These are phyloP conservation scores for Latrodectus elegans DNA, from an alignment of 2,888 invertebrate genomes.

Conservation along the genomic window DNA sequence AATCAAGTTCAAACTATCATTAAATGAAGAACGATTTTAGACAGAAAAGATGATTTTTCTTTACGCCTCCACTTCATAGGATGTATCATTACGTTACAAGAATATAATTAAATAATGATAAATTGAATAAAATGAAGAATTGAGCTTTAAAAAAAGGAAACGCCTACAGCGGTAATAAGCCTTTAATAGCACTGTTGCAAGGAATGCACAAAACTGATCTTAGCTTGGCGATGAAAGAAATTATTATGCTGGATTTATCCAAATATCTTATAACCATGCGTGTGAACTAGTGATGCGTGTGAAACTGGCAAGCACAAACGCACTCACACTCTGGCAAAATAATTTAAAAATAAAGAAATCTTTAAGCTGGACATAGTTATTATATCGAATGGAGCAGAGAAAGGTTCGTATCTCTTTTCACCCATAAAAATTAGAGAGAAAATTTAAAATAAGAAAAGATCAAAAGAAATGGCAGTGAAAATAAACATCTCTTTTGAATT, in stretches of 20 bases:
- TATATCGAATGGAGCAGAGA: slow-evolving; percentile 9
- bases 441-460: no score
- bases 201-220: slow-evolving; percentile 9
- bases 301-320: slow-evolving; percentile 30
- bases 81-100: slow-evolving; percentile 44
- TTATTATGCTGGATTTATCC: slow-evolving; percentile 39
- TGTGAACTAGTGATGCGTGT: slow-evolving; percentile 24
- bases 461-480: no score
- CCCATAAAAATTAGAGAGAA: no score
- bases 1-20: slow-evolving; percentile 4
- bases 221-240: slow-evolving; percentile 24
- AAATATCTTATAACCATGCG: slow-evolving; percentile 7
- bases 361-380: slow-evolving; percentile 24
- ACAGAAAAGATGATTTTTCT: slow-evolving; percentile 23
- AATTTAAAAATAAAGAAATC: slow-evolving; percentile 16
- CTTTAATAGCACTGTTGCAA: slow-evolving; percentile 45
- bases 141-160: slow-evolving; percentile 38
- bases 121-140: slow-evolving; percentile 49
- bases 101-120: slow-evolving; percentile 59
- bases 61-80: slow-evolving; percentile 32
- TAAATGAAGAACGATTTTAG: slow-evolving; percentile 16
- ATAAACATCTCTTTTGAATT: no score
- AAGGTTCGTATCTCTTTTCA: no score
- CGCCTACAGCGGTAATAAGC: slow-evolving; percentile 52
- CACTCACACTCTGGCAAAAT: no score